These are phyloP conservation scores for Diaprepes abbreviatus DNA, from an alignment of 2,888 invertebrate genomes.

Conservation along the genomic window DNA sequence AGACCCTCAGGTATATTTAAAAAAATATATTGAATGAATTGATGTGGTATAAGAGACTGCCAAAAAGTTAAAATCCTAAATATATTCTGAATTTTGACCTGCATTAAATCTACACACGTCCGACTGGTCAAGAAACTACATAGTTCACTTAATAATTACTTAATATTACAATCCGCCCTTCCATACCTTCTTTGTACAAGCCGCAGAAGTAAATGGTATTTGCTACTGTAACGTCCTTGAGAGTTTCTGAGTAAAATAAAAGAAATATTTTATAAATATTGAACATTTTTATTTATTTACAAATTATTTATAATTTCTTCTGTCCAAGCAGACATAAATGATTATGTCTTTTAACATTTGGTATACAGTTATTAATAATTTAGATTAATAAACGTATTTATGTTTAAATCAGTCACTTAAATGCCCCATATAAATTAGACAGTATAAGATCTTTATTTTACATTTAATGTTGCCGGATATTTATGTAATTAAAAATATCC, in stretches of 20 bases:
- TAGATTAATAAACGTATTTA: slow-evolving; percentile 41
- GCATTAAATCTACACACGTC: no score
- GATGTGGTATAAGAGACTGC: no score
- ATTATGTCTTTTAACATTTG: slow-evolving; percentile 41
- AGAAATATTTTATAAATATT: slow-evolving; percentile 52
- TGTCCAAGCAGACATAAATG: slow-evolving; percentile 35
- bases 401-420: slow-evolving; percentile 43
- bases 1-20: no score
- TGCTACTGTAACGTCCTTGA: no score
- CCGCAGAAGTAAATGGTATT: no score
- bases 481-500: background rate
- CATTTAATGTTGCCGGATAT: slow-evolving; percentile 1
- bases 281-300: slow-evolving; percentile 45
- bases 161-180: no score
- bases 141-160: no score
- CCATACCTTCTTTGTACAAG: no score
- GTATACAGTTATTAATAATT: slow-evolving; percentile 43
- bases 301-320: slow-evolving; percentile 37
- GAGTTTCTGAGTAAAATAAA: slow-evolving; percentile 41
- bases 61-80: no score
- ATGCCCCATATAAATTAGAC: slow-evolving; percentile 37
- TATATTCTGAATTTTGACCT: no score
- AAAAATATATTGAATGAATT: no score
- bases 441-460: slow-evolving; percentile 23
- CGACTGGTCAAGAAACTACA: no score